Percentiles rank a stretch among this genome's conserved stretches.
Evolutionary conservation across 1,140 invertebrate genomes (phyloP).

Genomic region (Musca vetustissima): DNA sequence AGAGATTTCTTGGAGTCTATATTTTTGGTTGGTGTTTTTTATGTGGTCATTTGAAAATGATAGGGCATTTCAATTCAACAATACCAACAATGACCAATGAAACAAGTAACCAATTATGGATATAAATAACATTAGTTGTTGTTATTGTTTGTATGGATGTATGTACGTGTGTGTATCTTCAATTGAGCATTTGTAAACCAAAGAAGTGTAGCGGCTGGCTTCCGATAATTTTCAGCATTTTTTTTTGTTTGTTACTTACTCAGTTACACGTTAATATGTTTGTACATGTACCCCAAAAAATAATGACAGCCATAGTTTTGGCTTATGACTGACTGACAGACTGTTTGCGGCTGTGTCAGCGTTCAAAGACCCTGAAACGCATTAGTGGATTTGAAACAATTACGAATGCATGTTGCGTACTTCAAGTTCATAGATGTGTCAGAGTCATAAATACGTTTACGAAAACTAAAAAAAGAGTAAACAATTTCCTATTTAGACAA

Average conservation of each 20-base stretch:
- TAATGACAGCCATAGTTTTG: no score
- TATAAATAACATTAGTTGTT: no score
- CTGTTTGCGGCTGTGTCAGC: neutral
- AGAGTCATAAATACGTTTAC: no score
- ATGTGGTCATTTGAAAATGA: neutral
- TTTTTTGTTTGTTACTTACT: neutral
- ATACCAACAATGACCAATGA: neutral
- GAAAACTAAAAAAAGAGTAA: no score
- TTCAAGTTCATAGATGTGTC: slow-evolving; percentile 9
- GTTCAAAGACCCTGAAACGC: slow-evolving; percentile 23
- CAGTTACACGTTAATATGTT: no score
- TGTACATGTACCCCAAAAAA: no score
- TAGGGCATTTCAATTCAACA: slow-evolving; percentile 2
- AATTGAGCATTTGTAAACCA: neutral
- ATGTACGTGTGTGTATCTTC: no score
- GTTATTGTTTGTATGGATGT: neutral
- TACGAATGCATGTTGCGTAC: slow-evolving; percentile 9
- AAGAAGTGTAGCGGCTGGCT: neutral
- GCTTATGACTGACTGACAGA: neutral
- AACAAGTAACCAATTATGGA: no score
- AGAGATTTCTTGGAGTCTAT: neutral
- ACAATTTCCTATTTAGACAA: no score
- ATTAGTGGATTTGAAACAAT: neutral
- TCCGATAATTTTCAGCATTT: neutral
- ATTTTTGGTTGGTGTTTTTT: neutral